Evolutionary conservation across 2,797 vertebrate genomes (phyloP), one percentile per base, ranked within the genome.

Genomic region (Gymnothorax reevesii): DNA sequence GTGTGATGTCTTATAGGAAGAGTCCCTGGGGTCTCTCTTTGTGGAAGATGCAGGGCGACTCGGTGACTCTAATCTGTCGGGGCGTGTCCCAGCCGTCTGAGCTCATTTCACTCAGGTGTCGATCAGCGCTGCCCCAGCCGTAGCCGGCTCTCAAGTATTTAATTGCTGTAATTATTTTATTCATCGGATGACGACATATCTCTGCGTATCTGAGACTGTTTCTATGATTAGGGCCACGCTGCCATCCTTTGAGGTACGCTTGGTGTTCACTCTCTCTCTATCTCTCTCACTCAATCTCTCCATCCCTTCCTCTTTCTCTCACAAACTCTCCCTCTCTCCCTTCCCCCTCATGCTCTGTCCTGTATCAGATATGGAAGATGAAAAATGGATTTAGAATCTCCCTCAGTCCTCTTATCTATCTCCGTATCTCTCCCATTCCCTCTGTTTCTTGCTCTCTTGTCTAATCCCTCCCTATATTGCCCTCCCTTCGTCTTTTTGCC

Each of bases 91-190:
- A 80, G 83, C 83, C 54, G 83, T 84, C 86, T 66, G 57, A 66
- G 83, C 83, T 64, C 10, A 82, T 84, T 79, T 84, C 86, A 54
- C 64, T 33, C 27, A 57, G 86, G 86, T 52, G 42, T 17, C 83
- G 49, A 33, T 84, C 59, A 57, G 83, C 42, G 9, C 83, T 80
- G 73, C 86, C 83, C 25, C 57, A 27, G 22, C 62, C 71, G 13
- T 8, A 62, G 64, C 82, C 33, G 57, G 69, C 83, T 79, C 83
- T 84, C 69, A 71, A 84, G 77, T 33, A 55, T 82, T 84, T 87
- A 73, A 84, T 87, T 57, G 42, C 69, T 87, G 15, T 62, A 87
- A 87, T 87, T 54, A 87, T 87, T 87, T 87, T 69, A 87, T 87
- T 87, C 60, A 77, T 71, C 15, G 83, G 69, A 57, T 27, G 71